Base-by-base conservation (phyloP, 2,113 vertebrate species). In the Microtus pennsylvanicus region DNA sequence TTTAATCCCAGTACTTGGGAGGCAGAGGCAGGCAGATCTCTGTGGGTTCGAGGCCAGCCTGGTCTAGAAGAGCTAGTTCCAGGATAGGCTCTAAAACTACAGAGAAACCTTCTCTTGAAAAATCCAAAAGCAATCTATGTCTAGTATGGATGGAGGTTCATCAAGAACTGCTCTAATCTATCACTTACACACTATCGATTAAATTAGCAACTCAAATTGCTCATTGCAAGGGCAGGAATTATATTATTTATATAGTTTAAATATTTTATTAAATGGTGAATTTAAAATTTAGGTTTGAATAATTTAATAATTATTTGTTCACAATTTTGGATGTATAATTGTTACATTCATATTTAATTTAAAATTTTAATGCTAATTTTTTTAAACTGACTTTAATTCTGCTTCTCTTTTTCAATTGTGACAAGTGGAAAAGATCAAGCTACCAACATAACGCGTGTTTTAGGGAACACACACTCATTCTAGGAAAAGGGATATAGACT, bases 81-180 rank as follows among this genome's bases (percentile, higher is more conserved):
- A 55, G 52, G 16, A 55, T 16, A 55, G 52, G 52, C 52, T 55
- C 52, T 4, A 55, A 55, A 17, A 17, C 4, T 55, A 55, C 52
- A 55, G 52, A 19, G 55, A 58, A 58, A 58, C 5, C 17, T 17
- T 19, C 5, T 58, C 55, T 58, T 58, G 17, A 58, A 58, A 58
- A 58, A 58, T 58, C 55, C 5, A 58, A 19, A 58, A 16, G 2
- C 13, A 7, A 16, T 63, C 50, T 69, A 47, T 5, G 7, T 86
- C 12, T 87, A 5, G 2, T 33, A 33, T 1, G 35, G 1, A 5
- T n/a, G 33, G 24, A 88, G 5, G 0, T 55, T 0, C 26, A 3
- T 61, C 35, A 88, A 8, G 63, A 93, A 21, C 2, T 42, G 9
- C 7, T 26, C 42, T 85, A 24, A 2, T 21, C 1, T 2, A 65